Percentiles rank a stretch among this genome's conserved stretches.
Conservation (phyloP, 2,113 vertebrate genomes). For the Lathamus discolor region DNA sequence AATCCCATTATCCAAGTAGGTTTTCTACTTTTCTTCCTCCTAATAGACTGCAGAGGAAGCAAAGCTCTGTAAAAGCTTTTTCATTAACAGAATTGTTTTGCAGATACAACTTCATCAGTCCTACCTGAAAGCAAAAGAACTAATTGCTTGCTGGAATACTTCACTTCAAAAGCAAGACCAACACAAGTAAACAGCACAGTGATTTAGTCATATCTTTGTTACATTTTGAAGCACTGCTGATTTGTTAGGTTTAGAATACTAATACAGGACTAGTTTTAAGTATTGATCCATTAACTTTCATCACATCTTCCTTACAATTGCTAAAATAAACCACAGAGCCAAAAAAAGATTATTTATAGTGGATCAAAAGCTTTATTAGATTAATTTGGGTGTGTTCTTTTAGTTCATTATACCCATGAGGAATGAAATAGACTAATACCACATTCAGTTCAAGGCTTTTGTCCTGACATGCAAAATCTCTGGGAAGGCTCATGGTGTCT, state of each 20-base stretch:
- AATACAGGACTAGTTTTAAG: not conserved
- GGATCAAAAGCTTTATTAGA: slow-evolving; percentile 10
- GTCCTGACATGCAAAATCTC: not conserved
- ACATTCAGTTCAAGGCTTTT: not conserved
- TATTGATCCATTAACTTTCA: not conserved
- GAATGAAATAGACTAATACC: not conserved
- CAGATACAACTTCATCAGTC: not conserved
- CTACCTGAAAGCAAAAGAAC: not conserved
- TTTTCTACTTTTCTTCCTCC: not conserved
- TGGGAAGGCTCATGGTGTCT: not conserved
- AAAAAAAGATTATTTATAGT: not conserved
- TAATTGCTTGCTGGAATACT: not conserved
- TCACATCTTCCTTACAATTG: not conserved
- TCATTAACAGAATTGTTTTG: not conserved
- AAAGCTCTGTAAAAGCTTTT: slow-evolving; percentile 4
- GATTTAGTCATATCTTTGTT: not conserved
- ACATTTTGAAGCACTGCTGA: not conserved
- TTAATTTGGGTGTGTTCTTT: not conserved
- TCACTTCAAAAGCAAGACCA: not conserved
- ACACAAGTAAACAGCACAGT: not conserved
- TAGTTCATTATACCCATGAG: not conserved
- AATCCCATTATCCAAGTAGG: not conserved
- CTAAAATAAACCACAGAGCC: not conserved
- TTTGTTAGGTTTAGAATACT: not conserved
- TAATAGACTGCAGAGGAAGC: not conserved